Evolutionary conservation across 2,797 vertebrate species (phyloP), one percentile per base, ranked within the genome.

Genomic region (Tinamus major): DNA sequence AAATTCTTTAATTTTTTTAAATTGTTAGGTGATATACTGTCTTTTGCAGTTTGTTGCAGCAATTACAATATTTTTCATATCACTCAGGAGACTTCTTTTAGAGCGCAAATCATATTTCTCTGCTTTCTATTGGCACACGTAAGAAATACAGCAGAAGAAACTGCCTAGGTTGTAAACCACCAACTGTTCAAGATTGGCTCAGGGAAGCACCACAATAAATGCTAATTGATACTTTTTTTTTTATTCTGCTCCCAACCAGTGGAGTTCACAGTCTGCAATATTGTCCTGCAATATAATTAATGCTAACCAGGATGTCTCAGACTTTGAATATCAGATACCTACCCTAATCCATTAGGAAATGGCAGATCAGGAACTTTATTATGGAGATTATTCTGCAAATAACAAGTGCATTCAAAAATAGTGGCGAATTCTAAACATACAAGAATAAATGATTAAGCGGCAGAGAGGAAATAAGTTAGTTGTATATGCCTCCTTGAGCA

Each of bases 71-170:
- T 39, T 58, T 65, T 93, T 96, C 88, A 58, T 71, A 49, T 80
- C 9, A 69, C 79, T 92, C 49, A 10, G 17, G 86, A 72, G 72
- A 72, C 71, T 87, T 85, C 18, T 56, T 79, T 79, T 80, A 78
- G 53, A 74, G 44, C 80, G 11, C 15, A 59, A 67, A 69, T 93
- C 12, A 5, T 79, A 71, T 90, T 94, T 89, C 58, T 92, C 15
- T 90, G 26, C 41, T 69, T 94, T 90, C 33, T 65, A 62, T 56
- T 85, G 78, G 42, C 11, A 41, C 1, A 0, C 51, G 27, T 68
- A 83, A 93, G 87, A 94, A 93, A 92, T 46, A 58, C 13, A 83
- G 41, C 33, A 87, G 78, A 90, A 85, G 81, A 94, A 94, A 87
- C 69, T 87, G 20, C 21, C 69, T 79, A 59, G 67, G 76, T 85